Evolutionary conservation across 2,797 vertebrate species (phyloP), one percentile per base, ranked within the genome.

Genomic region (Enteromius treurensis): DNA sequence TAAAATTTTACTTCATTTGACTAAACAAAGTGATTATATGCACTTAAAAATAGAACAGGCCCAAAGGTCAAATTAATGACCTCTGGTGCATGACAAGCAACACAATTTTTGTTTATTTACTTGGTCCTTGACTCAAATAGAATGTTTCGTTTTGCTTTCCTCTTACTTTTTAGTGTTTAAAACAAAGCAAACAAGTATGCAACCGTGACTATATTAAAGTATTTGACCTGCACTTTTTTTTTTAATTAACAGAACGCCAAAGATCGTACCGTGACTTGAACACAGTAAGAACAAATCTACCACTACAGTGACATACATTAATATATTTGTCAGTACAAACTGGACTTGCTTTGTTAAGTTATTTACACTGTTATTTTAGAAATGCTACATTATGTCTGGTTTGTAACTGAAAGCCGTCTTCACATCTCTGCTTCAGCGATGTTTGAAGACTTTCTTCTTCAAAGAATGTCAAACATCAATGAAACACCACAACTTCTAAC

Each of bases 391-490:
- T 65, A 40, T 1, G 9, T 32, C 21, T 74, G 3, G 29, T 23
- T 64, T 65, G 19, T 21, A 60, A 45, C 21, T 60, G 53, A 23
- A 40, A 62, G 26, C 37, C 10, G 23, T 23, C 79, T 73, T 81
- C 13, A 11, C 69, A 3, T 53, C 70, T 49, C 32, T 1, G 21
- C 10, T 78, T 64, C 58, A 14, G 42, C 23, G 1, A 40, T 1
- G 3, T 13, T 75, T 7, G 45, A 81, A 75, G 60, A 21, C 1
- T 26, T 5, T 53, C 17, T 17, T 37, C 8, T 47, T 65, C 32
- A 81, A 81, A 81, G 80, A 17, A n/a, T 1, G 3, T 49, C 5
- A 51, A 79, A 49, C 80, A 75, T 65, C 32, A 75, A 65, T 34
- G 60, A 32, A 68, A 76, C 64, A 10, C 32, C 49, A 55, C 8